Conservation (phyloP, 2,888 invertebrate genomes). For the Sclerodermus sp. region DNA sequence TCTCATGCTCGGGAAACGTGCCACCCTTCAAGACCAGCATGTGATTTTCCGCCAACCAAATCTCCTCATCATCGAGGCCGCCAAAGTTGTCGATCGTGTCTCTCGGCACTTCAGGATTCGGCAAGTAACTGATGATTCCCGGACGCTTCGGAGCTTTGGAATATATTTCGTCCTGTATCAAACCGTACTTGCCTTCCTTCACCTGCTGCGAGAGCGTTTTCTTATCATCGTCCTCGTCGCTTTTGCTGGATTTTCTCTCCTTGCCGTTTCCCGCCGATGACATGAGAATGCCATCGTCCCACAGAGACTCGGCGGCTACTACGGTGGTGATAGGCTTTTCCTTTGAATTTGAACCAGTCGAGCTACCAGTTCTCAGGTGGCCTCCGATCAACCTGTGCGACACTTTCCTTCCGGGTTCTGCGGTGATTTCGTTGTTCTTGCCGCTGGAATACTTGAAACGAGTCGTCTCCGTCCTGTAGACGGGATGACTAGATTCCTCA, state of each 20-base stretch:
- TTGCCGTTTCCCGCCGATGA: slow-evolving; percentile 73
- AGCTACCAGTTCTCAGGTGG: slow-evolving; percentile 61
- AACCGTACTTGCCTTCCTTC: slow-evolving; percentile 85
- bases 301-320: slow-evolving; percentile 26
- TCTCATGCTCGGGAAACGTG: slow-evolving; percentile 62
- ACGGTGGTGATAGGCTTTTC: slow-evolving; percentile 18
- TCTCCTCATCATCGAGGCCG: slow-evolving; percentile 81
- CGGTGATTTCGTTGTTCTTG: slow-evolving; percentile 31
- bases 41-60: slow-evolving; percentile 89
- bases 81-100: slow-evolving; percentile 81
- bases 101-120: slow-evolving; percentile 78
- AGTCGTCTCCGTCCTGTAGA: slow-evolving; percentile 4
- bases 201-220: slow-evolving; percentile 89
- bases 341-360: too few relatives aligned
- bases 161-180: slow-evolving; percentile 84
- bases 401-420: slow-evolving; percentile 29
- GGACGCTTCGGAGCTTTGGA: slow-evolving; percentile 70
- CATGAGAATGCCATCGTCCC: slow-evolving; percentile 66
- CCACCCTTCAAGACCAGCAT: slow-evolving; percentile 82
- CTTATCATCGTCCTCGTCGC: slow-evolving; percentile 70
- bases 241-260: slow-evolving; percentile 52
- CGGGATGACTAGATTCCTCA: slow-evolving; percentile 31
- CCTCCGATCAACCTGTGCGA: slow-evolving; percentile 67
- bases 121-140: slow-evolving; percentile 79
- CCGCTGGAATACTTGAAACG: slow-evolving; percentile 22